A percentile compares a stretch with the other conserved stretches of the same genome.
phyloP scores from a whole-genome alignment of 2,888 invertebrate genomes.

The Pseudolycoriella hygida region DNA sequence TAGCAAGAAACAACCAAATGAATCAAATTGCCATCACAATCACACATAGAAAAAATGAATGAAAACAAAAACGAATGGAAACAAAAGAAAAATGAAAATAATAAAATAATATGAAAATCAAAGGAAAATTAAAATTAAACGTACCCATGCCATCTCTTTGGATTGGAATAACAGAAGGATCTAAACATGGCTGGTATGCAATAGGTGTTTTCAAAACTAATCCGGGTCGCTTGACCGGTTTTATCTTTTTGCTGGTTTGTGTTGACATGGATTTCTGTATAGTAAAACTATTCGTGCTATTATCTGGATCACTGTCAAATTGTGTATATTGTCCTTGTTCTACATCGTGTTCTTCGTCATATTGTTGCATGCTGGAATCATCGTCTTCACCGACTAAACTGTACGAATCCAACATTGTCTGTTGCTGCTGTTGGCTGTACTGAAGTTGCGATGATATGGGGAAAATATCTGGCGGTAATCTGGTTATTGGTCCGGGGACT shows the following conservation, averaged over 20 bases:
- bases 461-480: not conserved
- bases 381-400: conserved; percentile 1
- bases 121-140: conserved; percentile 20
- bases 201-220: conserved; percentile 59
- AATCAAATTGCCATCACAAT: too few relatives aligned
- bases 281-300: not conserved
- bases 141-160: conserved; percentile 80
- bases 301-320: not conserved
- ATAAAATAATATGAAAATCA: conserved; percentile 10
- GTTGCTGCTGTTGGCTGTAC: conserved; percentile 2
- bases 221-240: conserved; percentile 55
- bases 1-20: too few relatives aligned
- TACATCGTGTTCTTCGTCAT: not conserved
- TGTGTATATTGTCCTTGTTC: not conserved
- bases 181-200: conserved; percentile 60
- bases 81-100: conserved; percentile 7
- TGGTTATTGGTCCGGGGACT: conserved; percentile 2
- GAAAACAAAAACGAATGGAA: not conserved
- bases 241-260: conserved; percentile 36
- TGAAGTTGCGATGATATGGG: not conserved
- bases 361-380: conserved; percentile 1
- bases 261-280: not conserved
- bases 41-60: too few relatives aligned
- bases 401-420: conserved; percentile 4
- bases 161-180: conserved; percentile 72